Conservation (phyloP, 2,797 vertebrate species). For the Acanthurus lineatus region DNA sequence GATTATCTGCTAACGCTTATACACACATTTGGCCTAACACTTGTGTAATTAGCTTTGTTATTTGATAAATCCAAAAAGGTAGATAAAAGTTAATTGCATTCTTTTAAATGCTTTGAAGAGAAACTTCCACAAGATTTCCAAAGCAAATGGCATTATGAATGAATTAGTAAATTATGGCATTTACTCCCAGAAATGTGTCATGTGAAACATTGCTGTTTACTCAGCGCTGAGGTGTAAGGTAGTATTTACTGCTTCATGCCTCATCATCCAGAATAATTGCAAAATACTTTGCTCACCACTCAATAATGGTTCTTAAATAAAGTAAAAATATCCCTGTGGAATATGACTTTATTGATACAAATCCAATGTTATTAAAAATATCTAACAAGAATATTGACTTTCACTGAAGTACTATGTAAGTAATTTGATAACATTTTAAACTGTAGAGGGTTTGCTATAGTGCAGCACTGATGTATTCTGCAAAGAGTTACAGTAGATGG, state of each 20-base stretch:
- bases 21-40: too few relatives aligned
- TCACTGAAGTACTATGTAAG: background rate
- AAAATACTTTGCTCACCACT: background rate
- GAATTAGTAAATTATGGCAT: background rate
- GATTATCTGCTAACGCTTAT: too few relatives aligned
- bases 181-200: constrained; percentile 10
- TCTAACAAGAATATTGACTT: background rate
- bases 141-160: constrained; percentile 18
- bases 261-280: constrained; percentile 47
- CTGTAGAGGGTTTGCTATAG: constrained; percentile 9
- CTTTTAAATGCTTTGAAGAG: too few relatives aligned
- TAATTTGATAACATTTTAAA: background rate
- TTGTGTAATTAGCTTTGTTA: too few relatives aligned
- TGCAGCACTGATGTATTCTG: constrained; percentile 17
- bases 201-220: constrained; percentile 29
- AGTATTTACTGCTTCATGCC: constrained; percentile 46
- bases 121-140: too few relatives aligned
- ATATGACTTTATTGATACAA: constrained; percentile 18
- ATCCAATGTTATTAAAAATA: constrained; percentile 10
- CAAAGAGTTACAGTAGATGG: constrained; percentile 32
- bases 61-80: too few relatives aligned
- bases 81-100: too few relatives aligned
- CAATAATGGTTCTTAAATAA: constrained; percentile 20
- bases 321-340: constrained; percentile 14
- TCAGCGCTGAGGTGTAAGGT: constrained; percentile 37